phyloP scores from a whole-genome alignment of 2,888 invertebrate species.

The Campoplex capitator region DNA sequence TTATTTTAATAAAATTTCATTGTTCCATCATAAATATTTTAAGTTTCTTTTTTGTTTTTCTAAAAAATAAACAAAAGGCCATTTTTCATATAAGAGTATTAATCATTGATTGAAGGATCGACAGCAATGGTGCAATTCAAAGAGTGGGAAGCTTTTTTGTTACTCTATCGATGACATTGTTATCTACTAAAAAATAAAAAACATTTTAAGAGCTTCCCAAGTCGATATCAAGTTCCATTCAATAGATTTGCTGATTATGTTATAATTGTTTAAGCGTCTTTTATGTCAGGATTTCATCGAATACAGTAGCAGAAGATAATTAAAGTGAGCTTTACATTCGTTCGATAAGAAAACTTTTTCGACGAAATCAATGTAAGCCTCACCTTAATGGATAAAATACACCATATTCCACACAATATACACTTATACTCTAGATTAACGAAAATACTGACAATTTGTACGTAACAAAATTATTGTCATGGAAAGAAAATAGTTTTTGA shows the following conservation, averaged over 20 bases:
- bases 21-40: background rate
- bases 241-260: slow-evolving; percentile 12
- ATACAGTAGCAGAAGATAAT: background rate
- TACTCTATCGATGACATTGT: slow-evolving; percentile 27
- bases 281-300: slow-evolving; percentile 12
- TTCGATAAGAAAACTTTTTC: background rate
- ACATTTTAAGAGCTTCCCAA: slow-evolving; percentile 56
- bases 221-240: slow-evolving; percentile 30
- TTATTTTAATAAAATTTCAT: slow-evolving; percentile 33
- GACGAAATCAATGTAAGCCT: background rate
- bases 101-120: background rate
- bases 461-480: slow-evolving; percentile 54
- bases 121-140: slow-evolving; percentile 4
- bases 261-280: slow-evolving; percentile 46
- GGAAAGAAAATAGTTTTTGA: slow-evolving; percentile 32
- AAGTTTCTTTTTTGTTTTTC: background rate
- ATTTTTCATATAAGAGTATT: slow-evolving; percentile 38
- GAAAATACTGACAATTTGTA: slow-evolving; percentile 33
- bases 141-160: slow-evolving; percentile 17
- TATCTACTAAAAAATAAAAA: slow-evolving; percentile 22
- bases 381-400: background rate
- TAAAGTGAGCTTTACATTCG: background rate
- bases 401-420: slow-evolving; percentile 28
- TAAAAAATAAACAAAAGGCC: slow-evolving; percentile 56
- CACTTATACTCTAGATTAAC: slow-evolving; percentile 25